phyloP scores from a whole-genome alignment of 2,797 vertebrate species.

The Miichthys miiuy region DNA sequence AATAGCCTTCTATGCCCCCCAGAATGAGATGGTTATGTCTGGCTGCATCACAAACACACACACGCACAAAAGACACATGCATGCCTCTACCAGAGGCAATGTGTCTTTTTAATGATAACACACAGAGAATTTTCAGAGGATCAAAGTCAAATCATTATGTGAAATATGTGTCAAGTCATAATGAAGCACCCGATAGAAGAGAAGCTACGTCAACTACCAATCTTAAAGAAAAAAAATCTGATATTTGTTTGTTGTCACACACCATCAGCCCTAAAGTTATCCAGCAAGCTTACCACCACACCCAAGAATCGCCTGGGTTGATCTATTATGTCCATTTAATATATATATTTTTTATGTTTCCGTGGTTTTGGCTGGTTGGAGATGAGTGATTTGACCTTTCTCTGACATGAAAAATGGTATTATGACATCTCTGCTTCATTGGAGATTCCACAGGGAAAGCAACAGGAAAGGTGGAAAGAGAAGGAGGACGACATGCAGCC shows the following conservation, averaged over 20 bases:
- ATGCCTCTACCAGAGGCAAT: constrained; percentile 36
- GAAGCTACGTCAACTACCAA: not conserved
- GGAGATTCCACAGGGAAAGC: not conserved
- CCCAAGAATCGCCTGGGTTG: no score
- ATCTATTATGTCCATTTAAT: not conserved
- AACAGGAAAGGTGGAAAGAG: constrained; percentile 5
- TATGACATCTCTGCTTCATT: not conserved
- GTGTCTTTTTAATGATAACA: constrained; percentile 40
- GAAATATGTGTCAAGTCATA: constrained; percentile 2
- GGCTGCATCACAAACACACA: constrained; percentile 50
- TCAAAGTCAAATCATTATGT: constrained; percentile 36
- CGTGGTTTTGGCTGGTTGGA: not conserved
- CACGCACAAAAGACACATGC: constrained; percentile 5
- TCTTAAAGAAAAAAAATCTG: not conserved
- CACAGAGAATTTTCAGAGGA: not conserved
- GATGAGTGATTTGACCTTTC: not conserved
- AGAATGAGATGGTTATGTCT: constrained; percentile 72
- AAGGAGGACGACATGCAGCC: not conserved
- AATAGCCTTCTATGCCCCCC: constrained; percentile 75
- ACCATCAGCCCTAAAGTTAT: not conserved
- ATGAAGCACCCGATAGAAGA: not conserved
- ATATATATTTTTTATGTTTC: not conserved
- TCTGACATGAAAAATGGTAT: not conserved
- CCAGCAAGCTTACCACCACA: not conserved
- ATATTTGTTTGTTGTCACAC: not conserved